These are phyloP conservation scores for Cylindroiulus punctatus DNA, from an alignment of 2,888 invertebrate genomes.

Conservation along the genomic window DNA sequence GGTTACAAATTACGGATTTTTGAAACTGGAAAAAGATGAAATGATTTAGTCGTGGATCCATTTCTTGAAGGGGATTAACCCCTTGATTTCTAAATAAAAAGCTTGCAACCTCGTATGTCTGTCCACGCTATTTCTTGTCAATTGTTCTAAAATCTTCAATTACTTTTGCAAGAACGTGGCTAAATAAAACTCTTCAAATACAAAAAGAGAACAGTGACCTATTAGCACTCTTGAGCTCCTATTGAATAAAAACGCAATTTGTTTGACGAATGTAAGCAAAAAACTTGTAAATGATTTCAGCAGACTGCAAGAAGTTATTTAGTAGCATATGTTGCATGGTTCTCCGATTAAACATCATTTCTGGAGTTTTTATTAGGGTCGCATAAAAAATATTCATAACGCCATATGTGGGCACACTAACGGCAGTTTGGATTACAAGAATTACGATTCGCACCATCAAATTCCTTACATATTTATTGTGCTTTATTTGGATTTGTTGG, in stretches of 20 bases:
- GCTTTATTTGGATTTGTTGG: not conserved
- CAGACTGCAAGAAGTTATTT: conserved; percentile 11
- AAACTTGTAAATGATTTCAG: conserved; percentile 33
- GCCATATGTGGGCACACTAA: not conserved
- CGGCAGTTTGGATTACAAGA: not conserved
- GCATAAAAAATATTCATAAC: not conserved
- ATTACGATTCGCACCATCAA: not conserved
- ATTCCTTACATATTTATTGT: not conserved
- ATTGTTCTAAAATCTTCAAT: conserved; percentile 13
- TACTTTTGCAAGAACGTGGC: conserved; percentile 24
- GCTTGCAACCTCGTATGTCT: not conserved
- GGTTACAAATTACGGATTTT: no score
- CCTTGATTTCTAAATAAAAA: not conserved
- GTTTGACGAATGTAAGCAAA: not conserved
- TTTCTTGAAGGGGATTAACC: not conserved
- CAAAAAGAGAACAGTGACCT: conserved; percentile 21
- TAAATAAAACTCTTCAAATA: not conserved
- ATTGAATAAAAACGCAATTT: not conserved
- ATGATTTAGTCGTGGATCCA: no score
- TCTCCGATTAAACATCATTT: not conserved
- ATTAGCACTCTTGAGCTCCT: not conserved
- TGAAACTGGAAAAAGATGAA: no score
- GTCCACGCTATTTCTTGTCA: conserved; percentile 14
- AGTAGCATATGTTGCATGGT: conserved; percentile 30
- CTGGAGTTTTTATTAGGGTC: not conserved